phyloP scores from a whole-genome alignment of 2,888 invertebrate genomes.

The Pyralis farinalis region DNA sequence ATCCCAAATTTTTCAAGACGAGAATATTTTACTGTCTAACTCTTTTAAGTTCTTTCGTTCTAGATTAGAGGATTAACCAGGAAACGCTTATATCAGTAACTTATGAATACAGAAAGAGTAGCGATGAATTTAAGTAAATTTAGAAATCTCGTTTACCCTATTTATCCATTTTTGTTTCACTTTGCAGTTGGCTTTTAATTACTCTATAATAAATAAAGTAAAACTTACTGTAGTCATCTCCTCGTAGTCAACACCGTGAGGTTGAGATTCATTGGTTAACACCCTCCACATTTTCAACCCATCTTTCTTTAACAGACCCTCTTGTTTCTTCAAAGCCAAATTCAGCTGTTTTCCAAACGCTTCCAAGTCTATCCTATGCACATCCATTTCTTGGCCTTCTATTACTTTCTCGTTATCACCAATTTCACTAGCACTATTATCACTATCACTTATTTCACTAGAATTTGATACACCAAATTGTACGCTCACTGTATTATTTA shows the following conservation, averaged over 20 bases:
- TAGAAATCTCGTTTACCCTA: too few relatives aligned
- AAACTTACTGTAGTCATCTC: constrained; percentile 87
- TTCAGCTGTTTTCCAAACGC: constrained; percentile 90
- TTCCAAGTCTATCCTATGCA: constrained; percentile 85
- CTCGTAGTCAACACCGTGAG: constrained; percentile 89
- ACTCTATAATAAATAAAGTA: too few relatives aligned
- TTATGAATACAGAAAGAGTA: too few relatives aligned
- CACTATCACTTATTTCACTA: constrained; percentile 59
- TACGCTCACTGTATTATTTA: constrained; percentile 68
- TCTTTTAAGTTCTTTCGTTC: too few relatives aligned
- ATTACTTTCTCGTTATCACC: constrained; percentile 44
- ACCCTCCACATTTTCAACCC: constrained; percentile 92
- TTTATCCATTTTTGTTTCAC: too few relatives aligned
- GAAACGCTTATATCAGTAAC: too few relatives aligned
- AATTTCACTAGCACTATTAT: constrained; percentile 45
- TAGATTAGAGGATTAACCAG: too few relatives aligned
- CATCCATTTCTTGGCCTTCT: constrained; percentile 69
- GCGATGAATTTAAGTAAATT: too few relatives aligned
- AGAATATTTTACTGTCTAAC: too few relatives aligned
- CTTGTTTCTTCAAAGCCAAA: constrained; percentile 87
- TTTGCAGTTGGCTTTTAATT: too few relatives aligned
- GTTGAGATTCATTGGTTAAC: constrained; percentile 87
- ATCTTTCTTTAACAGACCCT: constrained; percentile 88
- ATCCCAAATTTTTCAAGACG: too few relatives aligned
- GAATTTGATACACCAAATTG: constrained; percentile 60